These are phyloP conservation scores for Andinoacara biseriatus DNA, from an alignment of 2,113 vertebrate species.

Conservation along the genomic window DNA sequence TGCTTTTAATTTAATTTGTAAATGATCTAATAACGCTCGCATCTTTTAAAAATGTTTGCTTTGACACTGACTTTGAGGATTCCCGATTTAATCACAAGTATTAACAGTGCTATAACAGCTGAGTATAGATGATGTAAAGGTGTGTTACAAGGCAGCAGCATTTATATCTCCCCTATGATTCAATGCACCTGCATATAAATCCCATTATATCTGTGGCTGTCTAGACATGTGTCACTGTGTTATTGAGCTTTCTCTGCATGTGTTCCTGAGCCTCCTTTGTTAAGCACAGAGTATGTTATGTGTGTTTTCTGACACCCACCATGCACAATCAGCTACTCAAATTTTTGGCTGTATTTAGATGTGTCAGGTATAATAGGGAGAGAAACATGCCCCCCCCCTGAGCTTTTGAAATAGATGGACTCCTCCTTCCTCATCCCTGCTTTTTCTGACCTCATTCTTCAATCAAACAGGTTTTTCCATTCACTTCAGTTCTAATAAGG, in stretches of 20 bases:
- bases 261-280: conserved; percentile 15
- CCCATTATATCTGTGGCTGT: conserved; percentile 61
- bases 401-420: conserved; percentile 84
- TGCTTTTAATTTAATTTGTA: conserved; percentile 10
- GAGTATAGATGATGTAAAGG: conserved; percentile 53
- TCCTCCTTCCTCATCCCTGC: conserved; percentile 68
- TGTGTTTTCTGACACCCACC: conserved; percentile 35
- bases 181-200: conserved; percentile 68
- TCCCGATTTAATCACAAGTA: background rate
- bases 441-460: conserved; percentile 31
- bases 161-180: conserved; percentile 49
- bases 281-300: conserved; percentile 3
- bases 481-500: conserved; percentile 87
- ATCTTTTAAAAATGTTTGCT: conserved; percentile 10
- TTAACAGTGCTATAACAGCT: conserved; percentile 34
- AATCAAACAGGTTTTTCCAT: conserved; percentile 75
- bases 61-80: conserved; percentile 24
- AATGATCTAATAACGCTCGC: conserved; percentile 1
- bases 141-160: conserved; percentile 44
- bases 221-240: conserved; percentile 72
- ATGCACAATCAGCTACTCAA: conserved; percentile 35
- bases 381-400: conserved; percentile 35
- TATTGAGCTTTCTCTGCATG: conserved; percentile 50
- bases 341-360: conserved; percentile 36
- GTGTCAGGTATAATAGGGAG: conserved; percentile 47